Evolutionary conservation across 2,113 vertebrate species (phyloP).

Genomic region (Cyphomyrus plagiostoma): DNA sequence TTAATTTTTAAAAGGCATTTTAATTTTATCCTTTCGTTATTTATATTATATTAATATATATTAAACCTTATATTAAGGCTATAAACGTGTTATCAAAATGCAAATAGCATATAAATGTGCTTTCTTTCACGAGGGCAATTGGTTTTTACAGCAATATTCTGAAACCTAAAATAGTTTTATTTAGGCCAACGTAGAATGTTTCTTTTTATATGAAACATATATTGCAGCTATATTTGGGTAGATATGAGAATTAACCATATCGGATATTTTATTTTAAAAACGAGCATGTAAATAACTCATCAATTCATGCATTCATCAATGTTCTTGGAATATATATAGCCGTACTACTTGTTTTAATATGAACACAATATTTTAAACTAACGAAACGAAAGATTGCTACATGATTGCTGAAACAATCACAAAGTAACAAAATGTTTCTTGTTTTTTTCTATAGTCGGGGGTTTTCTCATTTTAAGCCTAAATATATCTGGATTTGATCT

Average conservation of each 20-base stretch:
- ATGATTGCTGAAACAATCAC: not conserved
- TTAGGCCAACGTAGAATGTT: not conserved
- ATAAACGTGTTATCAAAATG: not conserved
- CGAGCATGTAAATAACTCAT: not conserved
- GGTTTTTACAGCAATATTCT: not conserved
- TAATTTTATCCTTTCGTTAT: not conserved
- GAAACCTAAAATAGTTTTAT: not conserved
- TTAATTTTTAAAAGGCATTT: not conserved
- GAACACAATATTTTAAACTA: too few species aligned
- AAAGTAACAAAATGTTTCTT: too few species aligned
- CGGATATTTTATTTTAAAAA: not conserved
- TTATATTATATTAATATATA: too few species aligned
- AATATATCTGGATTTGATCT: slow-evolving; percentile 79
- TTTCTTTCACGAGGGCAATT: not conserved
- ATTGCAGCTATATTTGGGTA: not conserved
- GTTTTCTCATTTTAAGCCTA: slow-evolving; percentile 81
- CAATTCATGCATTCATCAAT: not conserved
- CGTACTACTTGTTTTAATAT: not conserved
- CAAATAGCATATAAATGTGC: not conserved
- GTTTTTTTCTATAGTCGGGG: slow-evolving; percentile 58
- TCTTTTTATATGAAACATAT: not conserved
- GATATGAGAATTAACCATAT: not conserved
- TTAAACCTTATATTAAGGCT: not conserved
- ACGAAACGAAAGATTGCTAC: not conserved
- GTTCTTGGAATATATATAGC: not conserved